A percentile compares a stretch with the other conserved stretches of the same genome.
These are phyloP conservation scores for Resseliella maxima DNA, from an alignment of 2,888 invertebrate genomes.

Conservation along the genomic window DNA sequence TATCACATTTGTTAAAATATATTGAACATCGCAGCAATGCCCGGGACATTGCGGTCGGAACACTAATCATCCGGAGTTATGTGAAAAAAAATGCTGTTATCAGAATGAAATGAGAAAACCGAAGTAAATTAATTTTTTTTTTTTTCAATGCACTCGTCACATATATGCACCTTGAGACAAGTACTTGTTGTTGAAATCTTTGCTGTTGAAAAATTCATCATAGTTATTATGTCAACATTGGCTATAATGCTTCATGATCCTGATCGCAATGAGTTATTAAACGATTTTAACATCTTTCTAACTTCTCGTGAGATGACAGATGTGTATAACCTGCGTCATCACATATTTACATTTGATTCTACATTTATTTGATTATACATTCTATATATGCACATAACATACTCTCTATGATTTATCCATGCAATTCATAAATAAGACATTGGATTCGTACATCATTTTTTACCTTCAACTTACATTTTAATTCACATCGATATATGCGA, in stretches of 20 bases:
- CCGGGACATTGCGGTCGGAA: not conserved
- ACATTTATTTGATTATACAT: not conserved
- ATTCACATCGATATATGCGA: not conserved
- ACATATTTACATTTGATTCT: slow-evolving; percentile 19
- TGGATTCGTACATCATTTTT: not conserved
- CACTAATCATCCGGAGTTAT: not conserved
- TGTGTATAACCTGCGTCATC: not conserved
- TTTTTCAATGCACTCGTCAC: too few relatives aligned
- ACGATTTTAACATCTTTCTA: not conserved
- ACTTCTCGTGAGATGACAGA: not conserved
- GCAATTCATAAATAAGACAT: not conserved
- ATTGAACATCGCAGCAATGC: not conserved
- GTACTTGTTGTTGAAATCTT: not conserved
- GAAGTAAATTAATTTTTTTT: too few relatives aligned
- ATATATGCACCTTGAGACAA: not conserved
- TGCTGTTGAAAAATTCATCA: not conserved
- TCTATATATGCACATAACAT: not conserved
- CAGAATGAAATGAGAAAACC: too few relatives aligned
- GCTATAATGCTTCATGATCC: not conserved
- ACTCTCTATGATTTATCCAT: not conserved
- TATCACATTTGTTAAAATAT: slow-evolving; percentile 45
- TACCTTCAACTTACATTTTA: not conserved
- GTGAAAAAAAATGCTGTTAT: not conserved
- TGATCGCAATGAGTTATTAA: not conserved
- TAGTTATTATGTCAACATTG: not conserved